Percentiles rank a stretch among this genome's conserved stretches.
These are phyloP conservation scores for Blomia tropicalis DNA, from an alignment of 2,888 invertebrate species.

Conservation along the genomic window DNA sequence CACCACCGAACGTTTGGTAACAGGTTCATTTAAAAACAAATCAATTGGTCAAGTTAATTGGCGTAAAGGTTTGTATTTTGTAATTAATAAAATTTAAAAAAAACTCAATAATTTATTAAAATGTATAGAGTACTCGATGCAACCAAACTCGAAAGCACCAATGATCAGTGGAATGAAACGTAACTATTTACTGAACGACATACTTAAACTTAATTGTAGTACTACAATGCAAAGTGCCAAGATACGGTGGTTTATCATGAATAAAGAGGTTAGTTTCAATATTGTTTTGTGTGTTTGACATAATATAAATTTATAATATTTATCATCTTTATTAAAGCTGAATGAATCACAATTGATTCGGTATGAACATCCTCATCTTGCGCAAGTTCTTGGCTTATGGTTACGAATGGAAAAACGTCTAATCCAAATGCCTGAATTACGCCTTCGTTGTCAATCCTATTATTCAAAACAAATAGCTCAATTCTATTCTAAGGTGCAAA, in stretches of 20 bases:
- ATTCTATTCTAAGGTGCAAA: slow-evolving; percentile 21
- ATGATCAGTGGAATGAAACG: slow-evolving; percentile 22
- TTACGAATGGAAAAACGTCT: slow-evolving; percentile 24
- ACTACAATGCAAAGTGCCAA: slow-evolving; percentile 17
- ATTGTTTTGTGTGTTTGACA: not conserved
- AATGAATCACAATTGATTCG: slow-evolving; percentile 24
- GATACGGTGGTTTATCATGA: slow-evolving; percentile 23
- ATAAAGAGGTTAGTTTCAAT: slow-evolving; percentile 20
- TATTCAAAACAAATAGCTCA: slow-evolving; percentile 18
- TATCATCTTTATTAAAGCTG: not conserved
- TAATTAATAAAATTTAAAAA: not conserved
- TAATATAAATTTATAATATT: not conserved
- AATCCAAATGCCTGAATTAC: slow-evolving; percentile 25
- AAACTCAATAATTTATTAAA: not conserved
- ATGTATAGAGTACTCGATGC: slow-evolving; percentile 19
- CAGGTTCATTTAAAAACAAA: slow-evolving; percentile 19
- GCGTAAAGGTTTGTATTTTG: slow-evolving; percentile 15
- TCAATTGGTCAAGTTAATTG: slow-evolving; percentile 11
- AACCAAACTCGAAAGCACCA: slow-evolving; percentile 20
- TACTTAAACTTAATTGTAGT: slow-evolving; percentile 21
- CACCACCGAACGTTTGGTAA: slow-evolving; percentile 17
- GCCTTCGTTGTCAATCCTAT: slow-evolving; percentile 21
- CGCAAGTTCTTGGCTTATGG: slow-evolving; percentile 20
- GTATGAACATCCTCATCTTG: not conserved
- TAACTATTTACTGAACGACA: slow-evolving; percentile 20